phyloP scores from a whole-genome alignment of 2,888 invertebrate genomes.

The Oasisia sp. region DNA sequence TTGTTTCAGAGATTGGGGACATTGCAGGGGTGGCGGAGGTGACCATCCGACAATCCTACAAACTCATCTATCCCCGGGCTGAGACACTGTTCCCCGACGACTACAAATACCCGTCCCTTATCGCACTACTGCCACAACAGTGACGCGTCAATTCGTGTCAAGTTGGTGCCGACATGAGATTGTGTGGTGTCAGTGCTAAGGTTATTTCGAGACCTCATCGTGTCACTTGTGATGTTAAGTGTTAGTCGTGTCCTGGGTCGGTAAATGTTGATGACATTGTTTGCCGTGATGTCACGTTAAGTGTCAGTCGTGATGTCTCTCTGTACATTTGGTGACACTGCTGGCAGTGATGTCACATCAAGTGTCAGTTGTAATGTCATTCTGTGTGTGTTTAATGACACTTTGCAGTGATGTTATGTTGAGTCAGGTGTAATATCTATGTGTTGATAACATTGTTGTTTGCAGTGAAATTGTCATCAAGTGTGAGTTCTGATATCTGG shows the following conservation, averaged over 20 bases:
- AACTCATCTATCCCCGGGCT: slow-evolving; percentile 95
- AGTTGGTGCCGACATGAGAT: neutral
- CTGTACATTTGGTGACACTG: neutral
- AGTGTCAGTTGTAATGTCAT: neutral
- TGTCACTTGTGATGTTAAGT: neutral
- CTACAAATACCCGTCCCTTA: slow-evolving; percentile 93
- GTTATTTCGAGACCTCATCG: neutral
- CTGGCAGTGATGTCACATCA: neutral
- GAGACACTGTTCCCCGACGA: slow-evolving; percentile 93
- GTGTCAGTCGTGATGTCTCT: neutral
- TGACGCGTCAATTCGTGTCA: slow-evolving; percentile 21
- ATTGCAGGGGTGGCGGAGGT: slow-evolving; percentile 98
- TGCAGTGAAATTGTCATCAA: no score
- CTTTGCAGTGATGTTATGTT: no score
- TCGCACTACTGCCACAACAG: slow-evolving; percentile 83
- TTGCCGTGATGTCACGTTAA: neutral
- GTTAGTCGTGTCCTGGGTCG: neutral
- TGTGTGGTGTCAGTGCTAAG: neutral
- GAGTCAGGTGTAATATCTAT: no score
- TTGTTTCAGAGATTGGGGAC: slow-evolving; percentile 86
- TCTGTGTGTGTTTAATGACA: neutral
- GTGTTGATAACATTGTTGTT: no score
- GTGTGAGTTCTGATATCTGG: no score
- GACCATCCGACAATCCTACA: slow-evolving; percentile 96
- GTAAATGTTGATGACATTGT: neutral